These are phyloP conservation scores for Eulemur rufifrons DNA, from an alignment of 2,113 vertebrate species.

Conservation along the genomic window DNA sequence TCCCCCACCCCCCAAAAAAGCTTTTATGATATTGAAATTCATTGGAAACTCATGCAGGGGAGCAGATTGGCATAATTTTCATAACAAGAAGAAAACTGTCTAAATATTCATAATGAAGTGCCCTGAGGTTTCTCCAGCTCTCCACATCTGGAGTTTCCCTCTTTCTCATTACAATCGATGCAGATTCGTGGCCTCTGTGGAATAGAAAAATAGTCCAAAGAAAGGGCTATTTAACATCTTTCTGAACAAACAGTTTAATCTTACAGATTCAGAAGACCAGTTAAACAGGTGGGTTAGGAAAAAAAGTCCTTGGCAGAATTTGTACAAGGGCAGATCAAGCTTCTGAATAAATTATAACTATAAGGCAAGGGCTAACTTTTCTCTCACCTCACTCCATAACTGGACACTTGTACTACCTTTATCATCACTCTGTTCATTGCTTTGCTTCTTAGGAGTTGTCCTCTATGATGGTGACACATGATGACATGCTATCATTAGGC, in stretches of 20 bases:
- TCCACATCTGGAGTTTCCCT: conserved; percentile 63
- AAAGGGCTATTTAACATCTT: conserved; percentile 34
- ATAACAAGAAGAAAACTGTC: conserved; percentile 64
- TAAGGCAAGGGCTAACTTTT: neutral
- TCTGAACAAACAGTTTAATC: conserved; percentile 43
- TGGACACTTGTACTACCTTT: neutral
- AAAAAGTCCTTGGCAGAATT: neutral
- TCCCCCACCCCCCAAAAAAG: neutral
- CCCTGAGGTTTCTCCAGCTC: conserved; percentile 45
- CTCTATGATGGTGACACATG: neutral
- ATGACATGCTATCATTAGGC: neutral
- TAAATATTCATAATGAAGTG: conserved; percentile 67
- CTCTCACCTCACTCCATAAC: neutral
- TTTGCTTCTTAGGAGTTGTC: conserved; percentile 23
- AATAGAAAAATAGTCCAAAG: conserved; percentile 22
- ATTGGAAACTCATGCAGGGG: neutral
- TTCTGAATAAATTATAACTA: neutral
- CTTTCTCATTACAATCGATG: conserved; percentile 44
- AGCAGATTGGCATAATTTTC: conserved; percentile 69
- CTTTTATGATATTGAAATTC: conserved; percentile 63
- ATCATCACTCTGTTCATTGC: neutral
- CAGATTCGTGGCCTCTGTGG: conserved; percentile 53
- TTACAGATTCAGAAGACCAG: neutral
- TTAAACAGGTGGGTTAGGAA: neutral
- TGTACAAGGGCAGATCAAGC: neutral